Percentiles rank a stretch among this genome's conserved stretches.
phyloP scores from a whole-genome alignment of 2,888 invertebrate species.

The Platynereis dumerilii region DNA sequence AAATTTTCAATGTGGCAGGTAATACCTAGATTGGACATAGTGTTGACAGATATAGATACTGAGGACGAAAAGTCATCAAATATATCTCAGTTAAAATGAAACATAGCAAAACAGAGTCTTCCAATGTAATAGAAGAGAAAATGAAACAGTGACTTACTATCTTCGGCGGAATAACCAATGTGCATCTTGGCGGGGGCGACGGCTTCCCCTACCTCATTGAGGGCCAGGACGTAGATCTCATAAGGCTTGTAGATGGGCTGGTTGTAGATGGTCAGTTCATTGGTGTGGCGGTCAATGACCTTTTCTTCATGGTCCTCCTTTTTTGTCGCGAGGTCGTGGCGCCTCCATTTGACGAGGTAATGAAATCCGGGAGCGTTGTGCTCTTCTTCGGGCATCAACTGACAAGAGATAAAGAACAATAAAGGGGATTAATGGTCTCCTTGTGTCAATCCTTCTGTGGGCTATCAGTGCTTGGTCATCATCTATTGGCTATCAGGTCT shows the following conservation, averaged over 20 bases:
- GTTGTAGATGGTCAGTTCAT: constrained; percentile 27
- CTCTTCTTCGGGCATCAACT: constrained; percentile 37
- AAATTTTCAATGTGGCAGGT: too few relatives aligned
- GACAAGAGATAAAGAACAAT: constrained; percentile 9
- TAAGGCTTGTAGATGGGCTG: constrained; percentile 38
- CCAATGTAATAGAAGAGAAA: too few relatives aligned
- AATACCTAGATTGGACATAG: too few relatives aligned
- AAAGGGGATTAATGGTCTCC: neutral
- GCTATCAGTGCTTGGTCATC: too few relatives aligned
- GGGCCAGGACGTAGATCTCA: constrained; percentile 37
- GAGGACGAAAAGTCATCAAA: too few relatives aligned
- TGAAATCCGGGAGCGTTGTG: constrained; percentile 41
- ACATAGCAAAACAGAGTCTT: too few relatives aligned
- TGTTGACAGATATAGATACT: too few relatives aligned
- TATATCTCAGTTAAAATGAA: too few relatives aligned
- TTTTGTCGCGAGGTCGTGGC: constrained; percentile 15
- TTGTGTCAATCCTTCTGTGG: too few relatives aligned
- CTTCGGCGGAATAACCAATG: constrained; percentile 39
- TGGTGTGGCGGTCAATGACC: constrained; percentile 25
- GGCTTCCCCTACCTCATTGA: constrained; percentile 39
- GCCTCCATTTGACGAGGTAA: constrained; percentile 39
- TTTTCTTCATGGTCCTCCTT: constrained; percentile 15
- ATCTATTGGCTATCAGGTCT: too few relatives aligned
- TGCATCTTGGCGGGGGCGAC: constrained; percentile 34
- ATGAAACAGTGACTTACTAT: constrained; percentile 33